Conservation (phyloP, 2,888 invertebrate genomes). For the Prosapia bicincta region DNA sequence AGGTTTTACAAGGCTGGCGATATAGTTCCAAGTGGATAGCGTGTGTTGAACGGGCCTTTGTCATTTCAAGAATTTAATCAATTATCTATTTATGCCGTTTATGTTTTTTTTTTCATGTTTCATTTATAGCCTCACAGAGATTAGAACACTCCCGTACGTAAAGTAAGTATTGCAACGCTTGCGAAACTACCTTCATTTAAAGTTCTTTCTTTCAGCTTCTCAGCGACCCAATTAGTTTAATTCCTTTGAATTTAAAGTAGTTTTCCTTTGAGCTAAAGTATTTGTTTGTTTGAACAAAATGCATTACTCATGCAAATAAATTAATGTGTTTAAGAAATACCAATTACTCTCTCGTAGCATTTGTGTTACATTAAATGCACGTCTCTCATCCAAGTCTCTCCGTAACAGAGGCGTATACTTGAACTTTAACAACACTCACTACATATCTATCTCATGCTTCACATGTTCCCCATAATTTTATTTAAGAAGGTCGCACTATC, state of each 20-base stretch:
- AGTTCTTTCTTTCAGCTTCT: neutral
- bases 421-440: too few relatives aligned
- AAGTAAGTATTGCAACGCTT: neutral
- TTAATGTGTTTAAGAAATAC: too few relatives aligned
- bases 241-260: neutral
- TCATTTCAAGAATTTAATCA: neutral
- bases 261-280: neutral
- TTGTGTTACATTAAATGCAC: too few relatives aligned
- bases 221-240: too few relatives aligned
- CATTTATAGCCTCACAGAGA: neutral
- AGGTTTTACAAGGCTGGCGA: neutral
- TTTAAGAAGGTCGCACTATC: too few relatives aligned
- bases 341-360: too few relatives aligned
- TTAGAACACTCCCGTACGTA: neutral
- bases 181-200: neutral
- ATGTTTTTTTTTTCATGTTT: neutral
- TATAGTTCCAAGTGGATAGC: neutral
- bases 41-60: neutral
- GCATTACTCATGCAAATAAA: too few relatives aligned
- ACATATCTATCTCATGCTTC: too few relatives aligned
- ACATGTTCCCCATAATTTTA: too few relatives aligned
- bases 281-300: too few relatives aligned
- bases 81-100: neutral
- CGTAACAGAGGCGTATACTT: too few relatives aligned
- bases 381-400: too few relatives aligned